Conservation (phyloP, 2,797 vertebrate genomes). For the Mormyrus hasselquistii region DNA sequence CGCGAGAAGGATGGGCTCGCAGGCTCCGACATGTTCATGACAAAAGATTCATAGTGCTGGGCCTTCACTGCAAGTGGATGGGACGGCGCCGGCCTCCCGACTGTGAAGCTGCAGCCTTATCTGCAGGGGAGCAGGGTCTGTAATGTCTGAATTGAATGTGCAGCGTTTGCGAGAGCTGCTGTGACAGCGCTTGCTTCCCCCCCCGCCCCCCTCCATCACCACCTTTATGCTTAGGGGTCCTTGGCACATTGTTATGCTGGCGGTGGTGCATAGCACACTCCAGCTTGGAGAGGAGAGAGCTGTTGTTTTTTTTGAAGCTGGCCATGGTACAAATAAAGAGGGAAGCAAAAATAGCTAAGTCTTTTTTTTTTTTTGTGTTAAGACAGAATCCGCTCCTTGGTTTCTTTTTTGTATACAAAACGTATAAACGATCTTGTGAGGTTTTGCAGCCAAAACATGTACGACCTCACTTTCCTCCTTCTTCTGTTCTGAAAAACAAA, state of each 20-base stretch:
- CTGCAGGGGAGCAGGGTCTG: background rate
- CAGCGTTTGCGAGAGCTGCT: background rate
- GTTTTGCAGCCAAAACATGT: background rate
- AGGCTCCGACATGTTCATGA: background rate
- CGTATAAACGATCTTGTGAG: background rate
- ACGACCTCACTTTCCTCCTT: background rate
- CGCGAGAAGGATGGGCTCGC: background rate
- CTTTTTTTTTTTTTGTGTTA: background rate
- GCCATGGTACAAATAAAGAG: background rate
- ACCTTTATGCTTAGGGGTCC: background rate
- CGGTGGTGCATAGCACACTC: background rate
- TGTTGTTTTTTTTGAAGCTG: background rate
- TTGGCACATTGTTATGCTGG: background rate
- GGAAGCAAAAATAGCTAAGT: background rate
- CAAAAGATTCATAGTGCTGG: background rate
- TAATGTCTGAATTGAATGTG: conserved; percentile 9
- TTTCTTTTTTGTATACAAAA: background rate
- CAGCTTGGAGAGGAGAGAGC: background rate
- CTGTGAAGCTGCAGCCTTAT: background rate
- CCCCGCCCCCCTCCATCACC: background rate
- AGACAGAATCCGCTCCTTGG: background rate
- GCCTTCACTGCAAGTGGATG: background rate
- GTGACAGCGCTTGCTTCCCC: background rate
- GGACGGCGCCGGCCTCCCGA: background rate
- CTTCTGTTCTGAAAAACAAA: background rate